Evolutionary conservation across 2,797 vertebrate species (phyloP).

Genomic region (Petrocephalus schoutedeni): DNA sequence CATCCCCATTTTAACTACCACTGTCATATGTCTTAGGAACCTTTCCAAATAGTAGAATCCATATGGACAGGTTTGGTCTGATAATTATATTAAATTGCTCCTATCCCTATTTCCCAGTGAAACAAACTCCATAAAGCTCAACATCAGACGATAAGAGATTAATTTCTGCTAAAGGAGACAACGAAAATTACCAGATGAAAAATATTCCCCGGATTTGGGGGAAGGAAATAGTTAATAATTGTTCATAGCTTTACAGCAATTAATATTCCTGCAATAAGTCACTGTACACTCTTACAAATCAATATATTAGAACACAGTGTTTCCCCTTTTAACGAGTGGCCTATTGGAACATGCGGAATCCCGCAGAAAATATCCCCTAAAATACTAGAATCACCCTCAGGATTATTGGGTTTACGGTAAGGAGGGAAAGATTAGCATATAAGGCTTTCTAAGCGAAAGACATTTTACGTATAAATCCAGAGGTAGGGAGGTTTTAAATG

Average conservation of each 20-base stretch:
- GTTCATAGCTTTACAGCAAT: background rate
- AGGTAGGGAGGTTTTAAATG: background rate
- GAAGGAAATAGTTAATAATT: background rate
- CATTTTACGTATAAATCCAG: conserved; percentile 6
- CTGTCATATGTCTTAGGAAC: background rate
- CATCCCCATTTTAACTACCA: background rate
- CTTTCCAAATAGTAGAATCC: background rate
- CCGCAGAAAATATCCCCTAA: background rate
- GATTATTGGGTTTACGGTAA: conserved; percentile 17
- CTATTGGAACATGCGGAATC: background rate
- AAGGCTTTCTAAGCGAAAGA: background rate
- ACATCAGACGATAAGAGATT: background rate
- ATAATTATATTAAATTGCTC: background rate
- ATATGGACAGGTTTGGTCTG: background rate
- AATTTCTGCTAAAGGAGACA: background rate
- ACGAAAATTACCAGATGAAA: background rate
- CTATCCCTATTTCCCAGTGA: background rate
- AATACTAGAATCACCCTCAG: background rate
- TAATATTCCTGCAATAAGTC: background rate
- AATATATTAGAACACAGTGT: background rate
- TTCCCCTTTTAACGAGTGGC: conserved; percentile 4
- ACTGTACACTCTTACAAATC: background rate
- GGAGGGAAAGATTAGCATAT: conserved; percentile 15
- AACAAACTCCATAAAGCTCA: background rate
- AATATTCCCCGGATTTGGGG: background rate